phyloP scores from a whole-genome alignment of 2,113 vertebrate genomes.

The Pangasianodon gigas region DNA sequence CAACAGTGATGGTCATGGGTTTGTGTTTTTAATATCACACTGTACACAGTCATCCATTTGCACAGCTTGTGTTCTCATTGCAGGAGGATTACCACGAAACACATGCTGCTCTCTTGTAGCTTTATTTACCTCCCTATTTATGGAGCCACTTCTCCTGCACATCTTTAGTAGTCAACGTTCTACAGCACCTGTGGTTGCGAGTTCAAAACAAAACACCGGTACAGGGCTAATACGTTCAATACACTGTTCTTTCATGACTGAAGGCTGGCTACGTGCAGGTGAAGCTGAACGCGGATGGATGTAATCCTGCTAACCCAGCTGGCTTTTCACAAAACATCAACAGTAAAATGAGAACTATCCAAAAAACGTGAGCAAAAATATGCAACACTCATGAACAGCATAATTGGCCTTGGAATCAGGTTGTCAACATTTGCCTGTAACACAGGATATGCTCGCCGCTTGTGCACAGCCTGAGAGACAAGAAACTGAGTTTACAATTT shows the following conservation, averaged over 20 bases:
- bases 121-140: conserved; percentile 33
- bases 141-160: conserved; percentile 7
- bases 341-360: conserved; percentile 3
- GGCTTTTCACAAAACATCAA: conserved; percentile 23
- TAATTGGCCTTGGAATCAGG: conserved; percentile 13
- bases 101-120: background rate
- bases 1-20: background rate
- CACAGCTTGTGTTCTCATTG: conserved; percentile 14
- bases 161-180: conserved; percentile 6
- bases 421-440: conserved; percentile 9
- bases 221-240: conserved; percentile 12
- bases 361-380: conserved; percentile 26
- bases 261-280: conserved; percentile 16
- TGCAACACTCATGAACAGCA: conserved; percentile 15
- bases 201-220: background rate
- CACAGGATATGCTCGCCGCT: background rate
- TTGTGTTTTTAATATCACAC: background rate
- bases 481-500: background rate
- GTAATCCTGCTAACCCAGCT: conserved; percentile 26
- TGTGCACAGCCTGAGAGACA: background rate
- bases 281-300: conserved; percentile 31
- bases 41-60: background rate
- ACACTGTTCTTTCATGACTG: conserved; percentile 11
- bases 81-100: conserved; percentile 3
- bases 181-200: conserved; percentile 33